Evolutionary conservation across 2,888 invertebrate genomes (phyloP), one percentile per base, ranked within the genome.

Genomic region (Druceiella hillmani): DNA sequence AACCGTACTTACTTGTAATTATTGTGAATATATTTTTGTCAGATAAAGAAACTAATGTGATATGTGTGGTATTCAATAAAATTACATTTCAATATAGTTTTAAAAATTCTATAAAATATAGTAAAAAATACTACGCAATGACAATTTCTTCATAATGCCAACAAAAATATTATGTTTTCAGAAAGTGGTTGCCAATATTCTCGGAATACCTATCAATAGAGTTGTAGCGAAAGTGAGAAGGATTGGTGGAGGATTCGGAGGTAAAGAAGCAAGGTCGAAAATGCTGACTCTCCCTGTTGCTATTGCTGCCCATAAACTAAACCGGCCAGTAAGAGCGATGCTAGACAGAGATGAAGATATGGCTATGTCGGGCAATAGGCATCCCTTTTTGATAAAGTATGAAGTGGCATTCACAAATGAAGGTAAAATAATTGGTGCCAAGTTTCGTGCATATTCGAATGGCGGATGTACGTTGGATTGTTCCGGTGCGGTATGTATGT

Each of bases 281-380:
- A 52, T 81, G 3, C 59, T 86, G 1, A 79, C 83, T 1, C 56
- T 89, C 13, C 86, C 90, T 0, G 81, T 82, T 4, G 86, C 87
- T 1, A 58, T 93, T 1, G 90, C 93, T 3, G 93, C 94, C 2
- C 72, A 79, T 48, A 87, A 85, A 55, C 65, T 87, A 3, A 74
- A 79, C 29, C 75, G 78, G 46, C 90, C 95, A 2, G 82, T 94
- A 1, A 77, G 92, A 16, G 83, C 87, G 47, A 88, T 91, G 81
- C 61, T 97, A 36, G 94, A 95, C 58, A 75, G 97, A 44, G 90
- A 94, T 52, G 94, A 95, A 66, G 97, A 97, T 58, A 97, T 97
- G 88, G 66, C 83, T 49, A 79, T 85, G 53, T 84, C 86, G 0
- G 97, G 95, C 3, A 85, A 83, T 1, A 73, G 97, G 43, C 92